These are phyloP conservation scores for Macropodus opercularis DNA, from an alignment of 2,797 vertebrate genomes.

Conservation along the genomic window DNA sequence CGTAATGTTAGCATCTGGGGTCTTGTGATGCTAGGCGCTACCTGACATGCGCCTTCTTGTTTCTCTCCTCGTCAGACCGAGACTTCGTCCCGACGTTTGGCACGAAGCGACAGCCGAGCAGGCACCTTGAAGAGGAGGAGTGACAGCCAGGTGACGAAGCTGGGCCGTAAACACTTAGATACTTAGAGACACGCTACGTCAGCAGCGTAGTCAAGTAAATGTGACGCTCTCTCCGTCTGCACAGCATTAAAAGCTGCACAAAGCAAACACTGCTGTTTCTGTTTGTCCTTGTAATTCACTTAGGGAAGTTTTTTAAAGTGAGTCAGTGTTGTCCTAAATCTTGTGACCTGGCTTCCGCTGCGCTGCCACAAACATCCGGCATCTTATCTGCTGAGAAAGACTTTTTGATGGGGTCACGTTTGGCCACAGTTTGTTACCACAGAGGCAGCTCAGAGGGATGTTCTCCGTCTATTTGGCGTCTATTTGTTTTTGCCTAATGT, in stretches of 20 bases:
- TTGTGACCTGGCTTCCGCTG: not conserved
- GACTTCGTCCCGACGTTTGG: constrained; percentile 73
- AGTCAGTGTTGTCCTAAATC: not conserved
- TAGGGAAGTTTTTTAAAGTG: too few relatives aligned
- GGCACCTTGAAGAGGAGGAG: constrained; percentile 71
- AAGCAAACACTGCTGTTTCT: too few relatives aligned
- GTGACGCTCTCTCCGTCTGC: too few relatives aligned
- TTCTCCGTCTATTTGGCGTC: too few relatives aligned
- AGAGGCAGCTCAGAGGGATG: too few relatives aligned
- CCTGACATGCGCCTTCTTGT: not conserved
- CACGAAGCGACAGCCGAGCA: constrained; percentile 78
- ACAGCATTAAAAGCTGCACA: not conserved
- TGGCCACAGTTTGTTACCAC: too few relatives aligned
- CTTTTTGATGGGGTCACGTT: not conserved
- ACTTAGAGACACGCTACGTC: too few relatives aligned
- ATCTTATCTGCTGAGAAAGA: constrained; percentile 5
- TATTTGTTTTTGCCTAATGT: too few relatives aligned
- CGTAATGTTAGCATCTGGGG: constrained; percentile 5
- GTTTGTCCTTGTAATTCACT: too few relatives aligned
- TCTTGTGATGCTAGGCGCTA: not conserved
- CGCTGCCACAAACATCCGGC: not conserved
- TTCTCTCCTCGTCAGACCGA: constrained; percentile 69
- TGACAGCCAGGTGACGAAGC: constrained; percentile 77
- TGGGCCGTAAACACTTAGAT: too few relatives aligned
- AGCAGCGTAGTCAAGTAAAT: too few relatives aligned